A percentile compares a stretch with the other conserved stretches of the same genome.
Conservation (phyloP, 2,797 vertebrate species). For the Onychomys leucogaster region DNA sequence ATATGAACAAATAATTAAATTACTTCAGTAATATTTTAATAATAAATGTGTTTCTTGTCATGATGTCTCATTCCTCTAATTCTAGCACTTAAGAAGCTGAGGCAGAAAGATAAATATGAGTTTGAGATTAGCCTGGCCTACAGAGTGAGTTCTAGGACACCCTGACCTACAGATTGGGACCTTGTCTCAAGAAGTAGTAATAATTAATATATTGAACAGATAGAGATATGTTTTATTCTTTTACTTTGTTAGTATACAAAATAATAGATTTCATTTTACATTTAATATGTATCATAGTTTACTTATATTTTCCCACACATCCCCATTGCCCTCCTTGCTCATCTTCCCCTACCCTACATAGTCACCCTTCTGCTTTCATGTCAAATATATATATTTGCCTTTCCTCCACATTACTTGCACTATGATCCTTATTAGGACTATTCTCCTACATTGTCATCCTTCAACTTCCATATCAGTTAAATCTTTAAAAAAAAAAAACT, state of each 20-base stretch:
- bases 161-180: background rate
- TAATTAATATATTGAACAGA: background rate
- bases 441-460: background rate
- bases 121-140: background rate
- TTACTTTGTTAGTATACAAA: background rate
- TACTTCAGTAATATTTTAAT: slow-evolving; percentile 40
- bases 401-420: background rate
- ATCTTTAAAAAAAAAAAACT: background rate
- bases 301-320: background rate
- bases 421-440: background rate
- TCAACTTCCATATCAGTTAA: background rate
- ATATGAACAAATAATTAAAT: background rate
- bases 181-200: background rate
- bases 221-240: background rate
- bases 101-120: background rate
- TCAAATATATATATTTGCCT: background rate
- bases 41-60: background rate
- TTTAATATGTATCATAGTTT: background rate
- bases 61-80: background rate
- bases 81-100: background rate
- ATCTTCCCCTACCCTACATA: background rate
- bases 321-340: background rate
- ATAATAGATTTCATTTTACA: background rate
- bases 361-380: background rate
- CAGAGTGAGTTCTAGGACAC: background rate